phyloP scores from a whole-genome alignment of 2,797 vertebrate genomes.

The Brotula barbata region DNA sequence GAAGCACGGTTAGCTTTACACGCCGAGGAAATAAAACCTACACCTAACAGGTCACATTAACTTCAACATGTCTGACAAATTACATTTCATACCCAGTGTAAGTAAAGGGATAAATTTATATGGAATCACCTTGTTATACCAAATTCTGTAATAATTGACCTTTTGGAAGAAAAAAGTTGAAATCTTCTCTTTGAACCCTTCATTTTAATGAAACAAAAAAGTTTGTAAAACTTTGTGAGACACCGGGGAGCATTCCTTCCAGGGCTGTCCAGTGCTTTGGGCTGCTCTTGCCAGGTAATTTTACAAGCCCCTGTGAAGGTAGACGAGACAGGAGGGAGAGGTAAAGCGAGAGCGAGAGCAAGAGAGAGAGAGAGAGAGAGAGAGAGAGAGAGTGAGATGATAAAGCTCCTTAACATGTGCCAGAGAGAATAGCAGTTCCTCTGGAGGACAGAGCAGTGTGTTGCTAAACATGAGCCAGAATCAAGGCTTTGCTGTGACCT shows the following conservation, averaged over 20 bases:
- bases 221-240: constrained; percentile 63
- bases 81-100: constrained; percentile 39
- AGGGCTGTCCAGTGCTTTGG: constrained; percentile 54
- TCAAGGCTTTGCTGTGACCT: constrained; percentile 58
- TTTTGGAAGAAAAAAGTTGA: constrained; percentile 36
- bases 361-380: constrained; percentile 39
- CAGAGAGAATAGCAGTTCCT: constrained; percentile 65
- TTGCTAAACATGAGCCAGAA: constrained; percentile 56
- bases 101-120: constrained; percentile 43
- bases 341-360: constrained; percentile 41
- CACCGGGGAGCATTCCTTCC: constrained; percentile 51
- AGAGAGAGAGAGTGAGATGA: constrained; percentile 54
- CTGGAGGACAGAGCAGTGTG: constrained; percentile 59
- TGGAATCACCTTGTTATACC: constrained; percentile 48
- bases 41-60: constrained; percentile 22
- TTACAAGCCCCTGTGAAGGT: constrained; percentile 66
- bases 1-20: constrained; percentile 23
- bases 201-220: constrained; percentile 66
- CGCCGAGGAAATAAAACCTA: constrained; percentile 35
- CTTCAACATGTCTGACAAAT: constrained; percentile 47
- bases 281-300: constrained; percentile 69
- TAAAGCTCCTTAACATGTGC: constrained; percentile 57
- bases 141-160: constrained; percentile 49
- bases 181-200: constrained; percentile 56
- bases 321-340: constrained; percentile 60